These are phyloP conservation scores for Papilio dardanus DNA, from an alignment of 1,140 invertebrate genomes.

Conservation along the genomic window DNA sequence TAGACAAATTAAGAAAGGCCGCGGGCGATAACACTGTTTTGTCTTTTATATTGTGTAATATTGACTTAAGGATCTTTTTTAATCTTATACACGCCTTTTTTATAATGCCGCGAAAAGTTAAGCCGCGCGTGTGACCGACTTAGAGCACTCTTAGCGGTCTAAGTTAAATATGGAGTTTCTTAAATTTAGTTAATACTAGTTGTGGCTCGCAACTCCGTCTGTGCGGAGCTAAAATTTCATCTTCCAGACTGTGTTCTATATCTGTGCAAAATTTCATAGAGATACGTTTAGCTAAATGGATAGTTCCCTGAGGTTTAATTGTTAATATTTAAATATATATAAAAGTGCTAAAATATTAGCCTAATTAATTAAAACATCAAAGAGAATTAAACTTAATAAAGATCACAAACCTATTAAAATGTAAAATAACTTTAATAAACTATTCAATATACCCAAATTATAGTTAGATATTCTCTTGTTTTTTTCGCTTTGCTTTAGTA, in stretches of 20 bases:
- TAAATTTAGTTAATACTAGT: too few relatives aligned
- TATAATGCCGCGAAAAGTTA: constrained; percentile 34
- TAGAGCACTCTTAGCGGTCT: neutral
- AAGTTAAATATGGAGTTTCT: too few relatives aligned
- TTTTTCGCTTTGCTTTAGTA: neutral
- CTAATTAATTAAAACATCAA: neutral
- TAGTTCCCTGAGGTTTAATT: too few relatives aligned
- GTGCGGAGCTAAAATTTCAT: too few relatives aligned
- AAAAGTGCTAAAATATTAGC: too few relatives aligned
- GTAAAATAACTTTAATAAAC: neutral
- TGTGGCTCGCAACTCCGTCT: too few relatives aligned
- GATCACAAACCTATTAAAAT: neutral
- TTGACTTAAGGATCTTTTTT: constrained; percentile 16
- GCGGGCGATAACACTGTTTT: constrained; percentile 41
- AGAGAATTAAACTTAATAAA: neutral
- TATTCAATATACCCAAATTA: neutral
- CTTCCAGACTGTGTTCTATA: too few relatives aligned
- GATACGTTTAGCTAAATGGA: too few relatives aligned
- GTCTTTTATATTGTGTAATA: constrained; percentile 40
- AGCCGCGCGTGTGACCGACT: neutral
- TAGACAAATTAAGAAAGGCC: constrained; percentile 46
- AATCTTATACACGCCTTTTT: constrained; percentile 26
- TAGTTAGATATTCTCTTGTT: neutral
- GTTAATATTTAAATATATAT: too few relatives aligned
- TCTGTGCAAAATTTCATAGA: too few relatives aligned